Percentiles rank a stretch among this genome's conserved stretches.
Evolutionary conservation across 1,140 invertebrate species (phyloP).

Genomic region (Cotesia glomerata): DNA sequence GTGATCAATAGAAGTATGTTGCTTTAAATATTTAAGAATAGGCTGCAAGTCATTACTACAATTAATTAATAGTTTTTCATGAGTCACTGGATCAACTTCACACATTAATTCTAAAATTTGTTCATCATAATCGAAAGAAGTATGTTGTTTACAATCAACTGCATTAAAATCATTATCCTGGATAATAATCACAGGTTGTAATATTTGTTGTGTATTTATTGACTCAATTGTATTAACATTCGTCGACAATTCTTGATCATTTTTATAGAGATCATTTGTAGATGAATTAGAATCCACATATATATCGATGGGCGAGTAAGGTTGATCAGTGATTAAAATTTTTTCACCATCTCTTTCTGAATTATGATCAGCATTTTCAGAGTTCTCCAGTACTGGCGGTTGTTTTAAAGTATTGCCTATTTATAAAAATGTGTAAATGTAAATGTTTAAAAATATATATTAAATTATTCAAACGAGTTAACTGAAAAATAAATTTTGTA

Average conservation of each 20-base stretch:
- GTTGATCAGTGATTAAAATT: background rate
- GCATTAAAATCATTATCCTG: background rate
- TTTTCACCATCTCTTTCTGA: background rate
- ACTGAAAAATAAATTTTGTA: background rate
- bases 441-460: background rate
- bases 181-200: background rate
- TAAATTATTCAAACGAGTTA: background rate
- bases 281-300: background rate
- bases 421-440: background rate
- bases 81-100: too few relatives aligned
- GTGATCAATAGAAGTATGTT: too few relatives aligned
- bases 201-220: background rate
- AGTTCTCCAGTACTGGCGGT: background rate
- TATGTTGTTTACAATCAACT: too few relatives aligned
- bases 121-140: too few relatives aligned
- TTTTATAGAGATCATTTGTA: background rate
- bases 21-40: too few relatives aligned
- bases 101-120: too few relatives aligned
- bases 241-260: background rate
- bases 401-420: background rate
- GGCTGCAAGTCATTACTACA: too few relatives aligned
- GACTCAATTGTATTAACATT: background rate
- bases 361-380: background rate
- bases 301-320: background rate
- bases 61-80: too few relatives aligned